Evolutionary conservation across 2,113 vertebrate genomes (phyloP).

Genomic region (Caretta caretta): DNA sequence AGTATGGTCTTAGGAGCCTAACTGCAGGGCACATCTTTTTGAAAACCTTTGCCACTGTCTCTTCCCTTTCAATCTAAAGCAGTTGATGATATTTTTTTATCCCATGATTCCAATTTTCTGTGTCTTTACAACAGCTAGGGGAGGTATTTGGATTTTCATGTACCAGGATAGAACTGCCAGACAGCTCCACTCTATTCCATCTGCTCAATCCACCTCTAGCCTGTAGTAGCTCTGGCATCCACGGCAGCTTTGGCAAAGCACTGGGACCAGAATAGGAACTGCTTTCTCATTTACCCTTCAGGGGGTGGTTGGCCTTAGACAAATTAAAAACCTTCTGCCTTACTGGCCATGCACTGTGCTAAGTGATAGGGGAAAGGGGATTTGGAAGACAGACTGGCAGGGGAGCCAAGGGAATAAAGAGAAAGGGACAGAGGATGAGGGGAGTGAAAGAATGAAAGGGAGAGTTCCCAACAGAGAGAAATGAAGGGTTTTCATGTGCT

Average conservation of each 20-base stretch:
- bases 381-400: neutral
- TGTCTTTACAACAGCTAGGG: neutral
- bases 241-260: neutral
- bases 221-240: neutral
- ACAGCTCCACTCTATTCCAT: neutral
- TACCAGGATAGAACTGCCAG: neutral
- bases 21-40: neutral
- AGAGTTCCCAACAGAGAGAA: neutral
- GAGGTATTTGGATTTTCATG: neutral
- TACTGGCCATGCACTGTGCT: neutral
- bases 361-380: neutral
- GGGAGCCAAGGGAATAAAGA: neutral
- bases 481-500: neutral
- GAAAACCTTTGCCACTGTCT: neutral
- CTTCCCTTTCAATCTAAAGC: neutral
- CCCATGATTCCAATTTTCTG: rapidly evolving
- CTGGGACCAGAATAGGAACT: neutral
- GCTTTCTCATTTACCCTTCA: neutral
- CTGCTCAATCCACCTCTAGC: slow-evolving; percentile 1
- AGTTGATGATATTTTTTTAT: neutral
- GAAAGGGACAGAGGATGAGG: neutral
- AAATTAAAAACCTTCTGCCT: slow-evolving; percentile 1
- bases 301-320: neutral
- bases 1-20: neutral
- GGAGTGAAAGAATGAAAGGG: neutral